Evolutionary conservation across 1,140 invertebrate species (phyloP), one percentile per base, ranked within the genome.

Genomic region (Metaphire vulgaris): DNA sequence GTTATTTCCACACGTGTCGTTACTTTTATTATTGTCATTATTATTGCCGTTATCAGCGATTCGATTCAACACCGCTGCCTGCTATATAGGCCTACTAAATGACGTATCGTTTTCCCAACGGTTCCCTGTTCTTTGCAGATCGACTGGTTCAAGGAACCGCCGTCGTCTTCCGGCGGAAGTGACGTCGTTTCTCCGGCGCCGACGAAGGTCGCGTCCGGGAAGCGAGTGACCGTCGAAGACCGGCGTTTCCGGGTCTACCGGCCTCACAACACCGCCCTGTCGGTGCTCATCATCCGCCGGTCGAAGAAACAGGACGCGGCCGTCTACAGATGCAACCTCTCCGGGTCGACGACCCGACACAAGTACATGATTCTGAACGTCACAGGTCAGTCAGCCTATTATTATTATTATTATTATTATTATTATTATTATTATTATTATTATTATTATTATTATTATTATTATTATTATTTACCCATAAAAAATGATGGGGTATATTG

Each of bases 351-450:
- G 1, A 78, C 77, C 2, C 72, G 77, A n/a, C 77, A 78, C 66
- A 78, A 78, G 33, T 78, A 75, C 74, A 74, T 78, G 33, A 64
- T 75, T 1, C 77, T 78, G 32, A 78, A 78, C 68, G 77, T 78
- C 31, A 78, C 77, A 65, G 77, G 77, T 78, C n/a, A 16, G 77
- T 76, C 33, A 26, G n/a, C n/a, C n/a, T n/a, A n/a, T n/a, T n/a
- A n/a, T n/a, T n/a, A n/a, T n/a, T n/a, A n/a, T n/a, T n/a, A n/a
- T n/a, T n/a, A n/a, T n/a, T n/a, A n/a, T n/a, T n/a, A n/a, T n/a
- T n/a, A n/a, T n/a, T n/a, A n/a, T n/a, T n/a, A n/a, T n/a, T n/a
- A n/a, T n/a, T n/a, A n/a, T n/a, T n/a, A n/a, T n/a, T n/a, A n/a
- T n/a, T n/a, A n/a, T n/a, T n/a, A n/a, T n/a, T n/a, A n/a, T n/a